phyloP scores from a whole-genome alignment of 2,888 invertebrate species.

The Elegia similella region DNA sequence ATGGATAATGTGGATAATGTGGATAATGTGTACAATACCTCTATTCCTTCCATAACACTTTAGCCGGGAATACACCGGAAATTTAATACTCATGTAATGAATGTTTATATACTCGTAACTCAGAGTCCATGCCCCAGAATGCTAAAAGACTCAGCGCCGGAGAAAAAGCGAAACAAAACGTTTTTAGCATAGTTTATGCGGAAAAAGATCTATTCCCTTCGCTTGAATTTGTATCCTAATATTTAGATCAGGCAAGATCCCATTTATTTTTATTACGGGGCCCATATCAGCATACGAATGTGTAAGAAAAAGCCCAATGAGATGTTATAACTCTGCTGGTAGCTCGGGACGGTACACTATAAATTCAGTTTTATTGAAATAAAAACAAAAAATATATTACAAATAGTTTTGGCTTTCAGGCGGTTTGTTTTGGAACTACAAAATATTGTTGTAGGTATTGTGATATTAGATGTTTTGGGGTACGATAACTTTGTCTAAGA shows the following conservation, averaged over 20 bases:
- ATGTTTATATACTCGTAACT: constrained; percentile 1
- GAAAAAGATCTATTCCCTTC: constrained; percentile 39
- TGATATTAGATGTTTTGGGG: no score
- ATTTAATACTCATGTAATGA: not conserved
- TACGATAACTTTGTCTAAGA: no score
- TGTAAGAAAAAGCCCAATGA: constrained; percentile 52
- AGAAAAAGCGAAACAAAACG: constrained; percentile 18
- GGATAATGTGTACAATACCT: no score
- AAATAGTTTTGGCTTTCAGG: constrained; percentile 17
- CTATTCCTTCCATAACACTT: not conserved
- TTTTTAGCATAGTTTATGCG: constrained; percentile 27
- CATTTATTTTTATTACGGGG: constrained; percentile 67
- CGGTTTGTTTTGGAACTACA: not conserved
- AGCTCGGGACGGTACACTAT: constrained; percentile 37
- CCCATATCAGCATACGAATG: constrained; percentile 68
- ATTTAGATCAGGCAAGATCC: constrained; percentile 62
- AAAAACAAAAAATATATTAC: not conserved
- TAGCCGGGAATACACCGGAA: not conserved
- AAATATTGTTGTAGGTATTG: no score
- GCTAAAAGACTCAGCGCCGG: not conserved
- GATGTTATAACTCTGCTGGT: constrained; percentile 37
- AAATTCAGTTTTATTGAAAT: constrained; percentile 45
- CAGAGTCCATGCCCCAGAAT: not conserved
- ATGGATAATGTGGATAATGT: no score
- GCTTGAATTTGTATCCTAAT: constrained; percentile 60